Percentiles rank a stretch among this genome's conserved stretches.
Conservation (phyloP, 2,797 vertebrate genomes). For the Astyanax mexicanus region DNA sequence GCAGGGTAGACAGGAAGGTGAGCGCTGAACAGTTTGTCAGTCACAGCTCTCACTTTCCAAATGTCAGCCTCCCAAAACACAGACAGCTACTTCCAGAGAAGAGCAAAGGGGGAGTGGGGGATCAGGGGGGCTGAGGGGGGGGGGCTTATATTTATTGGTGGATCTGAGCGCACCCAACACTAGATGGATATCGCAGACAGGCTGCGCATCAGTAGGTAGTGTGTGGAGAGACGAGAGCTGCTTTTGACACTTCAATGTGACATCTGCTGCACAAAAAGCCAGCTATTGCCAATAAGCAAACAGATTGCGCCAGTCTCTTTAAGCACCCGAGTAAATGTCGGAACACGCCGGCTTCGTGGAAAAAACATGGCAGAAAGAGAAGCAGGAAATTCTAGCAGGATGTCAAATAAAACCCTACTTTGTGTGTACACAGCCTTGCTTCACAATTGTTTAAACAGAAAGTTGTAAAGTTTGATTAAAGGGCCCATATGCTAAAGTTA, state of each 20-base stretch:
- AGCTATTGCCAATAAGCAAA: conserved; percentile 41
- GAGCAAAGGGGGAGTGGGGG: conserved; percentile 2
- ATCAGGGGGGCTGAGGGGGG: background rate
- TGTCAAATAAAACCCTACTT: background rate
- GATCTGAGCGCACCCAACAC: conserved; percentile 43
- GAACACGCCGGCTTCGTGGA: conserved; percentile 18
- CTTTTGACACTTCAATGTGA: conserved; percentile 45
- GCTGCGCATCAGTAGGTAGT: conserved; percentile 37
- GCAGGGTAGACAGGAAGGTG: conserved; percentile 47
- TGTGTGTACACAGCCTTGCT: background rate
- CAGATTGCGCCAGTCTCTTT: conserved; percentile 33
- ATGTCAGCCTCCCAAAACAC: conserved; percentile 52
- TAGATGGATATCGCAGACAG: conserved; percentile 43
- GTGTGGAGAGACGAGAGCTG: conserved; percentile 30
- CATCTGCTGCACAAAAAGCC: conserved; percentile 38
- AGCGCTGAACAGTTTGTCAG: conserved; percentile 45
- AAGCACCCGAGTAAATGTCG: conserved; percentile 31
- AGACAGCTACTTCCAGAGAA: conserved; percentile 46
- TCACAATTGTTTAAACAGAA: background rate
- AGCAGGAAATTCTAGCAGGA: conserved; percentile 1
- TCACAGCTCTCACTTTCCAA: conserved; percentile 47
- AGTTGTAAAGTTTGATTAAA: background rate
- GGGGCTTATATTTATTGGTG: conserved; percentile 39
- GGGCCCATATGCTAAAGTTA: background rate
- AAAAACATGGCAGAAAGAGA: background rate